Conservation (phyloP, 2,888 invertebrate species). For the Cremastinae sp. region DNA sequence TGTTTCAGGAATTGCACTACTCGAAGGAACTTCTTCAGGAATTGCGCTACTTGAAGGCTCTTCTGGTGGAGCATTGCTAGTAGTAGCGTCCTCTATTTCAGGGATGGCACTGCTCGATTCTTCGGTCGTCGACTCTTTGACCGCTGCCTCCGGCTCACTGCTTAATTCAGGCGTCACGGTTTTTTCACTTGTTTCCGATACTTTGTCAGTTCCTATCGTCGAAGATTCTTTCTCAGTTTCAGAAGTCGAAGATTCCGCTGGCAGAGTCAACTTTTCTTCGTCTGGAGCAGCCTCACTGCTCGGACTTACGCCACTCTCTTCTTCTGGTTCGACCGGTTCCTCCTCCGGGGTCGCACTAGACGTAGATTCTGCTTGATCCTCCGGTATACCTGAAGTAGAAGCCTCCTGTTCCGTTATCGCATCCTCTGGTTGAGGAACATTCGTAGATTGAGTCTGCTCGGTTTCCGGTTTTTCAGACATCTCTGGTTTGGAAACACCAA, state of each 20-base stretch:
- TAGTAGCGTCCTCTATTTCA: not conserved
- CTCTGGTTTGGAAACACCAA: conserved; percentile 10
- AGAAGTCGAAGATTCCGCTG: conserved; percentile 30
- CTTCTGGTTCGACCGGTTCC: conserved; percentile 33
- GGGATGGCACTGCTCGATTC: conserved; percentile 17
- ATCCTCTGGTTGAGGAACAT: conserved; percentile 9
- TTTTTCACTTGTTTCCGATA: conserved; percentile 27
- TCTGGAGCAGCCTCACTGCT: conserved; percentile 4
- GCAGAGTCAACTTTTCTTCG: conserved; percentile 31
- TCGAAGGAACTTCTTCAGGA: conserved; percentile 11
- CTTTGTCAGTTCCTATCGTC: conserved; percentile 29
- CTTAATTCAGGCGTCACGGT: conserved; percentile 23
- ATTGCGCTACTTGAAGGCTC: not conserved
- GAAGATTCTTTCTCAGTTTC: conserved; percentile 43
- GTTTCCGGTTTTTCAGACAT: conserved; percentile 21
- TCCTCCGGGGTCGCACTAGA: conserved; percentile 31
- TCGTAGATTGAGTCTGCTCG: conserved; percentile 13
- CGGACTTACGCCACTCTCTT: conserved; percentile 2
- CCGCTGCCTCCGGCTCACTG: conserved; percentile 20
- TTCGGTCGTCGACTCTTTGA: conserved; percentile 32
- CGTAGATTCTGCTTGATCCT: conserved; percentile 51
- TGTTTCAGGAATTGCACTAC: not conserved
- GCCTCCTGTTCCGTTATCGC: conserved; percentile 51
- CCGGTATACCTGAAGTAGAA: conserved; percentile 20
- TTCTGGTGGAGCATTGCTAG: not conserved